phyloP scores from a whole-genome alignment of 2,113 vertebrate species.

The Bothrops jararaca region DNA sequence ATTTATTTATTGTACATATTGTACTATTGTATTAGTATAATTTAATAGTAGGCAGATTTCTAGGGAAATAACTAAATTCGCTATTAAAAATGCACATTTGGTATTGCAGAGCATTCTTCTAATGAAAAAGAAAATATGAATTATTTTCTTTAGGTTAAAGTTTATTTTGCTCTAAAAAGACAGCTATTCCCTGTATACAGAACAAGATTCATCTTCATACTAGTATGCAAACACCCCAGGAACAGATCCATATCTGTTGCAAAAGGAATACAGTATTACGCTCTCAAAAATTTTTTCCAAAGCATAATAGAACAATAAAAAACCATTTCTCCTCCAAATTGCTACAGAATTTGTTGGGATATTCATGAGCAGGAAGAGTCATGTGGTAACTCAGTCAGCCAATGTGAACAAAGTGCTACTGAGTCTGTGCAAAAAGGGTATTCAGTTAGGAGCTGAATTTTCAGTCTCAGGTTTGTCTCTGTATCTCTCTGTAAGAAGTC shows the following conservation, averaged over 20 bases:
- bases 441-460: too few relatives aligned
- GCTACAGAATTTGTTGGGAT: too few relatives aligned
- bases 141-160: neutral
- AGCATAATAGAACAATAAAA: neutral
- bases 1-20: neutral
- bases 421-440: too few relatives aligned
- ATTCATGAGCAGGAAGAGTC: too few relatives aligned
- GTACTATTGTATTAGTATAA: neutral
- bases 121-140: neutral
- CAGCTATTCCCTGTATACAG: neutral
- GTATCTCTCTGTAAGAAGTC: too few relatives aligned
- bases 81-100: neutral
- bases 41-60: neutral
- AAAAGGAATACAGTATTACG: neutral
- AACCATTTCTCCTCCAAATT: neutral
- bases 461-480: too few relatives aligned
- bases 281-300: neutral
- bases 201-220: neutral
- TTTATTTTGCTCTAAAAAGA: neutral
- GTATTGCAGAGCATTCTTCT: neutral
- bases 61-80: neutral
- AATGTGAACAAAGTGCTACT: too few relatives aligned
- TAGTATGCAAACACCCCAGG: neutral
- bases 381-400: too few relatives aligned
- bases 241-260: neutral